These are phyloP conservation scores for Alcis repandata DNA, from an alignment of 2,888 invertebrate species.

Conservation along the genomic window DNA sequence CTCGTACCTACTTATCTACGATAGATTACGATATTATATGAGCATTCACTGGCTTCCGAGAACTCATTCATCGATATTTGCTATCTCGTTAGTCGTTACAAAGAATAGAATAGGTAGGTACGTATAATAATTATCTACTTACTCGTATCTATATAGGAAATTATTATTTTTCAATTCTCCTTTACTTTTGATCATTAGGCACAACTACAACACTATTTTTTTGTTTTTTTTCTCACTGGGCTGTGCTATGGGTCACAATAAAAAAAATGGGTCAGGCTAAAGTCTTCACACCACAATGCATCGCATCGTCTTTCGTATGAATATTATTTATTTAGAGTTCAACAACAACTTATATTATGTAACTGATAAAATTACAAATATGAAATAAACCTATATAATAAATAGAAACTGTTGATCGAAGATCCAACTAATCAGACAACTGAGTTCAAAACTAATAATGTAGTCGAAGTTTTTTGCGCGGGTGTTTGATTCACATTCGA, in stretches of 20 bases:
- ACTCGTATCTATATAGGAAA: not conserved
- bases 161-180: not conserved
- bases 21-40: slow-evolving; percentile 19
- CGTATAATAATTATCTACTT: not conserved
- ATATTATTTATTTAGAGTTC: too few species aligned
- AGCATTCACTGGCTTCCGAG: slow-evolving; percentile 74
- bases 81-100: slow-evolving; percentile 47
- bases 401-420: too few species aligned
- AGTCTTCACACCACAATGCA: too few species aligned
- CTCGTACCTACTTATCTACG: slow-evolving; percentile 8
- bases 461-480: slow-evolving; percentile 50
- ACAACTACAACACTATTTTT: too few species aligned
- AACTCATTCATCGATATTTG: slow-evolving; percentile 75
- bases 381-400: too few species aligned
- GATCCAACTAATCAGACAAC: not conserved
- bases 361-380: too few species aligned
- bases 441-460: too few species aligned
- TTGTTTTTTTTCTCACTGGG: not conserved
- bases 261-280: too few species aligned
- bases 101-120: slow-evolving; percentile 15
- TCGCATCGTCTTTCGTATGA: too few species aligned
- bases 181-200: too few species aligned
- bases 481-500: slow-evolving; percentile 74
- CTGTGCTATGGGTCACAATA: too few species aligned
- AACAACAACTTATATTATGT: too few species aligned